Evolutionary conservation across 2,113 vertebrate species (phyloP).

Genomic region (Burhinus bistriatus): DNA sequence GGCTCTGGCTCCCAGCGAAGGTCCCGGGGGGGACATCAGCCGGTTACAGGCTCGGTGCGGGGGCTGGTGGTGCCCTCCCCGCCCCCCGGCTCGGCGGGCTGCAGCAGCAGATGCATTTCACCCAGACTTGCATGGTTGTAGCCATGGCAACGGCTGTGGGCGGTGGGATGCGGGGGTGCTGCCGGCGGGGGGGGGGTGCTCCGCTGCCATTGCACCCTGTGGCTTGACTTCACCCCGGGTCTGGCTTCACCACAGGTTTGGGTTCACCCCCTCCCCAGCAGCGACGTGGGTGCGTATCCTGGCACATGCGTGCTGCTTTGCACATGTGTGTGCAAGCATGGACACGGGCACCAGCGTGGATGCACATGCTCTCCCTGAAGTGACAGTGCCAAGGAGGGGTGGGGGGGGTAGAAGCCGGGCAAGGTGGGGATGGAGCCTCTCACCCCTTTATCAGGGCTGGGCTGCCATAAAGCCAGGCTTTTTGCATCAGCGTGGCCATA

Average conservation of each 20-base stretch:
- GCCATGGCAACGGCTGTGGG: constrained; percentile 41
- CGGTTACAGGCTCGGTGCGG: background rate
- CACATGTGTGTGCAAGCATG: background rate
- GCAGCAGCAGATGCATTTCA: background rate
- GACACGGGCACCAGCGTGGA: rapidly evolving
- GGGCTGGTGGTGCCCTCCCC: background rate
- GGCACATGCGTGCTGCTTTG: background rate
- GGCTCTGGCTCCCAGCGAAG: background rate
- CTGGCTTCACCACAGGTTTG: too few relatives aligned
- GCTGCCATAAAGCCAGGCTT: background rate
- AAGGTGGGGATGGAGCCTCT: background rate
- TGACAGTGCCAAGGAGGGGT: background rate
- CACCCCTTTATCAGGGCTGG: background rate
- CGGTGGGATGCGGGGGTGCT: background rate
- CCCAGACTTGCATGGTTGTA: constrained; percentile 4
- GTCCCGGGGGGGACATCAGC: background rate
- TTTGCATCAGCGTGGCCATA: background rate
- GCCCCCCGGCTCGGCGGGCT: background rate
- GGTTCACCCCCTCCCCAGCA: background rate
- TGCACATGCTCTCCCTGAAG: background rate
- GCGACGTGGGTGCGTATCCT: rapidly evolving
- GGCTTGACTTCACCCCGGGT: rapidly evolving
- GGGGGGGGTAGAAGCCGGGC: rapidly evolving
- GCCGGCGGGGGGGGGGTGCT: background rate
- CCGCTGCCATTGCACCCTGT: background rate